A percentile compares a stretch with the other conserved stretches of the same genome.
Evolutionary conservation across 1,140 invertebrate genomes (phyloP).

Genomic region (Papilio polytes): DNA sequence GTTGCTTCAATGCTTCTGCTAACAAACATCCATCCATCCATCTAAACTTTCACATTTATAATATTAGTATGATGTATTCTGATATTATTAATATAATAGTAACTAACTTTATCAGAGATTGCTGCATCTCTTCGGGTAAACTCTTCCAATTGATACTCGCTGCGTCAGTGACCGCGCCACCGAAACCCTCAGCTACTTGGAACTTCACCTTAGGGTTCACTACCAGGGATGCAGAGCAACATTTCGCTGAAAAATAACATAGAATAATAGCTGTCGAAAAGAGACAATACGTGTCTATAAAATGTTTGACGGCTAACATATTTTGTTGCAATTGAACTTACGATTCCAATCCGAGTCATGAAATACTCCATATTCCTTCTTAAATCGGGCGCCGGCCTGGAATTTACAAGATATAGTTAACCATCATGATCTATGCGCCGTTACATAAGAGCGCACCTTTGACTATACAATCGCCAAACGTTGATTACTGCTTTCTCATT

Average conservation of each 20-base stretch:
- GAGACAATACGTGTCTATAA: not conserved
- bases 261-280: not conserved
- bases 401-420: not conserved
- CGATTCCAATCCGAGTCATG: not conserved
- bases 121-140: conserved; percentile 73
- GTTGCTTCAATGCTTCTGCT: too few species aligned
- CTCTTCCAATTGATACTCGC: conserved; percentile 90
- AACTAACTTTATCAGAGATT: conserved; percentile 51
- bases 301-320: not conserved
- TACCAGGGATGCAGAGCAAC: conserved; percentile 42
- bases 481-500: too few species aligned
- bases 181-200: conserved; percentile 91
- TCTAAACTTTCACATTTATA: too few species aligned
- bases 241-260: conserved; percentile 36
- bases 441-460: too few species aligned
- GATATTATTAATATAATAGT: too few species aligned
- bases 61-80: too few species aligned
- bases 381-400: conserved; percentile 39
- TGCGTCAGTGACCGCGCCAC: conserved; percentile 95
- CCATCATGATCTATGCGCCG: not conserved
- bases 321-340: not conserved
- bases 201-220: conserved; percentile 64
- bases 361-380: not conserved
- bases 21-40: too few species aligned
- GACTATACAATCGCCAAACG: too few species aligned